Conservation (phyloP, 1,140 invertebrate species). For the Antheraea mylitta region DNA sequence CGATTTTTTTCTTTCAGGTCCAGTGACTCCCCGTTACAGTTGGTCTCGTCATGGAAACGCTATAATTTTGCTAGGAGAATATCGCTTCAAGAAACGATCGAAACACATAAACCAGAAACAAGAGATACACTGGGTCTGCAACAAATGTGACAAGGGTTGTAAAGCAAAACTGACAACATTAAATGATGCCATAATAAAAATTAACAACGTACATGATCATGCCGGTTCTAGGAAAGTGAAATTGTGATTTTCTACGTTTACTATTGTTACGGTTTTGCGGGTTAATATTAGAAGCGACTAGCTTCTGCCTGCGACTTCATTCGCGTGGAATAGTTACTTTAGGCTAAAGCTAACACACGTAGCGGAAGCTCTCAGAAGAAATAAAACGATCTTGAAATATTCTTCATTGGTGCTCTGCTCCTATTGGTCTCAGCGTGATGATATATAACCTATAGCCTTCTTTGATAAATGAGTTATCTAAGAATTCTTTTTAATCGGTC, state of each 20-base stretch:
- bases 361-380: too few relatives aligned
- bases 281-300: too few relatives aligned
- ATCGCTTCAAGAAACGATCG: slow-evolving; percentile 68
- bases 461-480: too few relatives aligned
- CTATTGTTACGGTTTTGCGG: too few relatives aligned
- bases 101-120: slow-evolving; percentile 58
- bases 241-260: slow-evolving; percentile 22
- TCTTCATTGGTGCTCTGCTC: too few relatives aligned
- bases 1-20: slow-evolving; percentile 35
- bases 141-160: slow-evolving; percentile 66
- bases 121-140: slow-evolving; percentile 68
- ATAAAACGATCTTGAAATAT: too few relatives aligned
- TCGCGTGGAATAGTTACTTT: too few relatives aligned
- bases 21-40: slow-evolving; percentile 49
- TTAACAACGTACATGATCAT: slow-evolving; percentile 65
- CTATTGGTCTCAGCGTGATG: too few relatives aligned
- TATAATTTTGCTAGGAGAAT: slow-evolving; percentile 63
- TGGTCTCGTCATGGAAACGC: slow-evolving; percentile 68
- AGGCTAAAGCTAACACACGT: too few relatives aligned
- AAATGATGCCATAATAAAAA: slow-evolving; percentile 64
- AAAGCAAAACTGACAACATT: slow-evolving; percentile 63
- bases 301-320: too few relatives aligned
- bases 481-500: too few relatives aligned
- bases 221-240: slow-evolving; percentile 44
- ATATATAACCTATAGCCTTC: too few relatives aligned